Percentiles rank a stretch among this genome's conserved stretches.
These are phyloP conservation scores for Eurystomus glaucurus DNA, from an alignment of 2,797 vertebrate genomes.

Conservation along the genomic window DNA sequence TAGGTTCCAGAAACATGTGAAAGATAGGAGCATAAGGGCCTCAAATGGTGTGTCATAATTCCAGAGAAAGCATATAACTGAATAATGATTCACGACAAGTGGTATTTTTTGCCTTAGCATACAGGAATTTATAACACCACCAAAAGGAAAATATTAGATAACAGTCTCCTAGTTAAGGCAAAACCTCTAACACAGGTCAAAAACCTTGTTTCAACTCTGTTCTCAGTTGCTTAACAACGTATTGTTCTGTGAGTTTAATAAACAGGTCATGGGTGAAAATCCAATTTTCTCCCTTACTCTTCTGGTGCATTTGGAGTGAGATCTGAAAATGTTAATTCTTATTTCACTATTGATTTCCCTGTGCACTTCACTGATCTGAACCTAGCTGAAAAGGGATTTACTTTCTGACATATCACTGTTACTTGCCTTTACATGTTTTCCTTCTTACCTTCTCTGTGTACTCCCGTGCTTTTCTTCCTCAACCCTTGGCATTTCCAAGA, in stretches of 20 bases:
- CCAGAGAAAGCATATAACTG: background rate
- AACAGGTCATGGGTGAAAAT: background rate
- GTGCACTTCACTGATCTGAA: background rate
- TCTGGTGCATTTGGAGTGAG: background rate
- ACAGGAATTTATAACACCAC: background rate
- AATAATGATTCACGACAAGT: background rate
- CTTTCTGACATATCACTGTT: background rate
- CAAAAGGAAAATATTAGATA: background rate
- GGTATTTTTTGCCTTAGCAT: background rate
- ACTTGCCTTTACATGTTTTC: background rate
- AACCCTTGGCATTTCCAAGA: background rate
- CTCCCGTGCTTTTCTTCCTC: background rate
- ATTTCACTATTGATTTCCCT: background rate
- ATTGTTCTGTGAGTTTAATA: background rate
- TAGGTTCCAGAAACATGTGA: fast-evolving
- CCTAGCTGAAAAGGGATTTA: background rate
- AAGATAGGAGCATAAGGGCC: background rate
- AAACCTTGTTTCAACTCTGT: background rate
- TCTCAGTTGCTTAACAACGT: background rate
- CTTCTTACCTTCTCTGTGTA: background rate
- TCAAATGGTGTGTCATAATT: background rate
- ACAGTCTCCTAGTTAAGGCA: background rate
- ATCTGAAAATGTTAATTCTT: background rate
- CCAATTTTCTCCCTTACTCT: background rate
- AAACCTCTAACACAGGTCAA: background rate